Evolutionary conservation across 2,113 vertebrate species (phyloP).

Genomic region (Accipiter virgatus): DNA sequence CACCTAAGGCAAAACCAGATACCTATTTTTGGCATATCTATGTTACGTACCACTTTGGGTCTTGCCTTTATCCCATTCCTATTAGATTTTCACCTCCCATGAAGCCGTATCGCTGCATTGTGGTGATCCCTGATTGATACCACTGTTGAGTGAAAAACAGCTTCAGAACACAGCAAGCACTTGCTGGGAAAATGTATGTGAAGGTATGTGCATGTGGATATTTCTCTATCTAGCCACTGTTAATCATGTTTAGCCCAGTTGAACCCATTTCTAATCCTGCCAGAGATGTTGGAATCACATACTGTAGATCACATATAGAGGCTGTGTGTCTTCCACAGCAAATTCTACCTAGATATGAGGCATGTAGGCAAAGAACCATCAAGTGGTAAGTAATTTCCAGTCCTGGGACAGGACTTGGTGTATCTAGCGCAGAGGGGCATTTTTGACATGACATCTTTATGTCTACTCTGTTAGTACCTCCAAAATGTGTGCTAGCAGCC

Average conservation of each 20-base stretch:
- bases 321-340: neutral
- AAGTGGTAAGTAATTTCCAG: neutral
- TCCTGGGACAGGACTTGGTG: neutral
- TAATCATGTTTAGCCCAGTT: neutral
- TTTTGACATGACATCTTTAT: slow-evolving; percentile 21
- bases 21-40: neutral
- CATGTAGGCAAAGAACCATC: neutral
- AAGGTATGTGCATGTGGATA: neutral
- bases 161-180: neutral
- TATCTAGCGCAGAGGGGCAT: neutral
- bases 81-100: neutral
- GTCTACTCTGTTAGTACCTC: neutral
- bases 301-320: neutral
- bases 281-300: neutral
- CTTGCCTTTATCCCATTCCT: neutral
- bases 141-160: neutral
- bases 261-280: neutral
- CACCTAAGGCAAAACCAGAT: neutral
- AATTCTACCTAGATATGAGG: neutral
- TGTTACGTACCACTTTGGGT: neutral
- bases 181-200: neutral
- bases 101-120: neutral
- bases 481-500: neutral
- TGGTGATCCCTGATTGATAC: neutral
- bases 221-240: neutral